Evolutionary conservation across 2,113 vertebrate genomes (phyloP).

Genomic region (Gorsachius goisagi): DNA sequence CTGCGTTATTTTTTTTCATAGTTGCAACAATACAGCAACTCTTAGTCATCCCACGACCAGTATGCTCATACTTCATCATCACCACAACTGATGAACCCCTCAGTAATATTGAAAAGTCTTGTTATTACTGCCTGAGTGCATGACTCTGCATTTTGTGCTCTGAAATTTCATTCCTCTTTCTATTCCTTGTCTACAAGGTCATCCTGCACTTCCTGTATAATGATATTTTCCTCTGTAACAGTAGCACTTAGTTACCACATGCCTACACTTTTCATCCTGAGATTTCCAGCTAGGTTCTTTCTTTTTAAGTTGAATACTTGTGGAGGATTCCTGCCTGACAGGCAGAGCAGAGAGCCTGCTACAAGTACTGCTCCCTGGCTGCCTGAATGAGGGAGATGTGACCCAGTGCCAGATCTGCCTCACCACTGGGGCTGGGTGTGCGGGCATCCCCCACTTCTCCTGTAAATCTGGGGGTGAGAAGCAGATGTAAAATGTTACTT

Average conservation of each 20-base stretch:
- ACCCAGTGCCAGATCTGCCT: no score
- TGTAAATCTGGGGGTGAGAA: neutral
- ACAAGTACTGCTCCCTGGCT: neutral
- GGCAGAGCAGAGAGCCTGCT: neutral
- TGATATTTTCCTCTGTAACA: neutral
- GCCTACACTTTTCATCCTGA: neutral
- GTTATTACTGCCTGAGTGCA: neutral
- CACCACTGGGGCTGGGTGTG: fast-evolving
- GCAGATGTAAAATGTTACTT: neutral
- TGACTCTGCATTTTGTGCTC: neutral
- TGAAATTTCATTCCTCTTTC: neutral
- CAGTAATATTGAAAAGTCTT: neutral
- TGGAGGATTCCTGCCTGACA: neutral
- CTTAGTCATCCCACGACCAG: neutral
- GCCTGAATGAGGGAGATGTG: neutral
- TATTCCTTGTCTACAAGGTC: neutral
- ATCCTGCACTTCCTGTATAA: neutral
- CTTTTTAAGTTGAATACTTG: neutral
- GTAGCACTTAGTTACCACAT: neutral
- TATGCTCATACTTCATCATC: neutral
- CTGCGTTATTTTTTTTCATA: neutral
- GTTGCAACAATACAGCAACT: neutral
- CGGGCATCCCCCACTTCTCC: fast-evolving
- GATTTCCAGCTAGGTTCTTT: neutral
- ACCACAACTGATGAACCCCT: neutral